Evolutionary conservation across 2,888 invertebrate genomes (phyloP).

Genomic region (Drosophila mettleri): DNA sequence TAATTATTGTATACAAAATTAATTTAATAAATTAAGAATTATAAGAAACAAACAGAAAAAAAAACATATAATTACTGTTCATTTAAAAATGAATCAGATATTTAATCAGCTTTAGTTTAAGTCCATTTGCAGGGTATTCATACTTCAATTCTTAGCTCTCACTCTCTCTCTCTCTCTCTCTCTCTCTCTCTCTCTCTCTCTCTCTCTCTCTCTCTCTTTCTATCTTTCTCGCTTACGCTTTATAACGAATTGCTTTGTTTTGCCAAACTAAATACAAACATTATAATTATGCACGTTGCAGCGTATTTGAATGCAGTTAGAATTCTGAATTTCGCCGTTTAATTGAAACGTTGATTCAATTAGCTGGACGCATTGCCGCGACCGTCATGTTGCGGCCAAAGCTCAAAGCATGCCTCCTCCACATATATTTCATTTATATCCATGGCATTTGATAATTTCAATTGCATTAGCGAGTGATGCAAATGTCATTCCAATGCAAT

Average conservation of each 20-base stretch:
- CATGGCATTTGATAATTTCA: conserved; percentile 9
- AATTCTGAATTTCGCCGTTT: conserved; percentile 3
- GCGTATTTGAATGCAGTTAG: conserved; percentile 26
- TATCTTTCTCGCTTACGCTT: not conserved
- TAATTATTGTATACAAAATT: too few species aligned
- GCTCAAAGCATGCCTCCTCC: not conserved
- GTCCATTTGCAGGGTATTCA: not conserved
- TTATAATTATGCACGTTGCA: conserved; percentile 24
- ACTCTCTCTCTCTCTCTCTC: not conserved
- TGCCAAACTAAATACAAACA: conserved; percentile 19
- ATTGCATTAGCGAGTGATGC: conserved; percentile 2
- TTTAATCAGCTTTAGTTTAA: too few species aligned
- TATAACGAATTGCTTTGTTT: not conserved
- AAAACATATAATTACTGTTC: too few species aligned
- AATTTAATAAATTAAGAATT: too few species aligned
- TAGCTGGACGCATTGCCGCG: conserved; percentile 30
- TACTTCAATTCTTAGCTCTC: too few species aligned
- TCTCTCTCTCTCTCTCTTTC: not conserved
- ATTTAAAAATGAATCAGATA: fast-evolving
- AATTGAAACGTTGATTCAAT: conserved; percentile 43
- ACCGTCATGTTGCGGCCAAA: conserved; percentile 29
- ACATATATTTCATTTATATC: not conserved
- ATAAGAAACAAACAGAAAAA: too few species aligned
- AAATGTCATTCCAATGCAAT: not conserved
- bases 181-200: not conserved